phyloP scores from a whole-genome alignment of 2,113 vertebrate genomes.

The Clarias magur region DNA sequence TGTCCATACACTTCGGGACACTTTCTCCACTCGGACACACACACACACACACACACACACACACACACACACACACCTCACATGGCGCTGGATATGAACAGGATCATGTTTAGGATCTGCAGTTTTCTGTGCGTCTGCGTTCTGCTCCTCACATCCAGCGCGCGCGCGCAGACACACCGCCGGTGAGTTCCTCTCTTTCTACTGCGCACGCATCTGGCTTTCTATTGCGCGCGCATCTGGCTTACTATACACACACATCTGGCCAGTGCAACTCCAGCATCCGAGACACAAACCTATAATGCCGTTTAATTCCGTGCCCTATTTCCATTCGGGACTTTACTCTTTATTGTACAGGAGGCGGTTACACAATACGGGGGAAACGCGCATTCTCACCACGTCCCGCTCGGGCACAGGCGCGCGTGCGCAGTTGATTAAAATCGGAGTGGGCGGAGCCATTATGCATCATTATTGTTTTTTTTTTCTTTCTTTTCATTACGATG shows the following conservation, averaged over 20 bases:
- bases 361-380: not conserved
- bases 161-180: slow-evolving; percentile 67
- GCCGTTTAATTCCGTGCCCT: not conserved
- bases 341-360: not conserved
- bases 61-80: slow-evolving; percentile 44
- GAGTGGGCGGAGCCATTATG: not conserved
- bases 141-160: slow-evolving; percentile 65
- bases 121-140: slow-evolving; percentile 66
- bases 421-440: not conserved
- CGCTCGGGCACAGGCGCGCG: not conserved
- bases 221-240: too few relatives aligned
- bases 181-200: slow-evolving; percentile 68
- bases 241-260: not conserved
- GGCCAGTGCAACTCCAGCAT: not conserved
- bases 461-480: not conserved
- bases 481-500: not conserved
- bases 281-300: not conserved
- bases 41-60: slow-evolving; percentile 22
- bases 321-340: not conserved
- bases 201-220: not conserved
- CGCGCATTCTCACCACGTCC: slow-evolving; percentile 1
- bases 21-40: slow-evolving; percentile 33
- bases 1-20: slow-evolving; percentile 63
- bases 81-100: slow-evolving; percentile 59
- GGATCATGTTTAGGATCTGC: slow-evolving; percentile 72